These are phyloP conservation scores for Xanthostigma xanthostigma DNA, from an alignment of 2,888 invertebrate genomes.

Conservation along the genomic window DNA sequence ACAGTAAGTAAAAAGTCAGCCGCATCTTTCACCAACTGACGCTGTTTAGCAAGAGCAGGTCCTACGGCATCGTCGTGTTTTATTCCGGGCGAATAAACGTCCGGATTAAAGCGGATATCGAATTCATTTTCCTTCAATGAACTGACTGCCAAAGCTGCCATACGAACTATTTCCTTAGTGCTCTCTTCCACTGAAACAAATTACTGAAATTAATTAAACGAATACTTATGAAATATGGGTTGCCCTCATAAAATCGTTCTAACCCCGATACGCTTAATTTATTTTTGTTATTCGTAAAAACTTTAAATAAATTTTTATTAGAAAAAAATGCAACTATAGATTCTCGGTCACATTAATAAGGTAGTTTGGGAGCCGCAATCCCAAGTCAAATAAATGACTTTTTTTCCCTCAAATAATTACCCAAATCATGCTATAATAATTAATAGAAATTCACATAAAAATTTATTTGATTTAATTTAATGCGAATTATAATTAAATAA, in stretches of 20 bases:
- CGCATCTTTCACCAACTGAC: slow-evolving; percentile 85
- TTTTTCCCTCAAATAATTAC: no score
- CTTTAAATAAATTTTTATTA: neutral
- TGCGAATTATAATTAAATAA: no score
- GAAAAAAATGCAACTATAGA: no score
- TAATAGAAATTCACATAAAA: no score
- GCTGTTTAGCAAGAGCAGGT: slow-evolving; percentile 62
- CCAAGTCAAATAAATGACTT: no score
- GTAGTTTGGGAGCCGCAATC: no score
- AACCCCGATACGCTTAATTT: neutral
- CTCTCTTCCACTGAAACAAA: slow-evolving; percentile 57
- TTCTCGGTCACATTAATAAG: no score
- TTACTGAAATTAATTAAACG: neutral
- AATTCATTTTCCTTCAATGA: slow-evolving; percentile 92
- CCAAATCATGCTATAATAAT: no score
- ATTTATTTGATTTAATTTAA: no score
- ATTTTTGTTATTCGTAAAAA: neutral
- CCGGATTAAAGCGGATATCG: slow-evolving; percentile 95
- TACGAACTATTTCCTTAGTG: slow-evolving; percentile 74
- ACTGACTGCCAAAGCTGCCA: slow-evolving; percentile 82
- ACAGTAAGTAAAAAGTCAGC: slow-evolving; percentile 86
- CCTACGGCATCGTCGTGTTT: slow-evolving; percentile 60
- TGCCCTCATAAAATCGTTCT: neutral
- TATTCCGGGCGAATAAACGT: slow-evolving; percentile 92
- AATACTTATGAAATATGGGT: neutral